Evolutionary conservation across 2,797 vertebrate species (phyloP).

Genomic region (Diglossa cyanea): DNA sequence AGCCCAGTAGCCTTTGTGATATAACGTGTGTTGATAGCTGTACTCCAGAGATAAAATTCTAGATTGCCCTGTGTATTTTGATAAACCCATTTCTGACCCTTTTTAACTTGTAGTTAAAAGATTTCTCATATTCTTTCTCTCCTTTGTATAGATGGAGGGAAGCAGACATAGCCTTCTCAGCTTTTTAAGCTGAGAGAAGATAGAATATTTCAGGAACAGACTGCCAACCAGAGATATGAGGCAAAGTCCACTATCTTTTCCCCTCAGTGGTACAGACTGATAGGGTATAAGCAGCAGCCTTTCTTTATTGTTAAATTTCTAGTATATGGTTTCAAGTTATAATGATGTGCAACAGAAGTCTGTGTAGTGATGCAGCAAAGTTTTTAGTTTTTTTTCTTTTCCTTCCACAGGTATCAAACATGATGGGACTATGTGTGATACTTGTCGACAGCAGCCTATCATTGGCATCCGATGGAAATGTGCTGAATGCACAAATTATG

Average conservation of each 20-base stretch:
- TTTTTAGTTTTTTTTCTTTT: neutral
- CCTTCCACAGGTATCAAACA: conserved; percentile 90
- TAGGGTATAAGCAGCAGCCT: neutral
- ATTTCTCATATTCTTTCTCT: neutral
- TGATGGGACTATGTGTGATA: conserved; percentile 99
- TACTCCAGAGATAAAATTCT: neutral
- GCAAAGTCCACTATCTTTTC: neutral
- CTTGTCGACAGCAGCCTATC: conserved; percentile 97
- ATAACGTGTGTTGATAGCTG: neutral
- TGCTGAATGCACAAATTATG: conserved; percentile 98
- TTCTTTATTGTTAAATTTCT: neutral
- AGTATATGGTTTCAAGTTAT: neutral
- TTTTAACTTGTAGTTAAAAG: neutral
- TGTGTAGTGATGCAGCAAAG: neutral
- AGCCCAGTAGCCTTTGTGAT: neutral
- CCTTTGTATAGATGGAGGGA: neutral
- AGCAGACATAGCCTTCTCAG: neutral
- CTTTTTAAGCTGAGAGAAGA: neutral
- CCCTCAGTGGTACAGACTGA: neutral
- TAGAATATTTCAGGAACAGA: neutral
- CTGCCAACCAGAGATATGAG: neutral
- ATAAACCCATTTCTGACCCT: rapidly evolving
- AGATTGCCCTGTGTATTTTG: neutral
- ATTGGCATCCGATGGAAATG: conserved; percentile 99
- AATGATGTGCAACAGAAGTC: neutral